Conservation (phyloP, 2,113 vertebrate species). For the Panurus biarmicus region DNA sequence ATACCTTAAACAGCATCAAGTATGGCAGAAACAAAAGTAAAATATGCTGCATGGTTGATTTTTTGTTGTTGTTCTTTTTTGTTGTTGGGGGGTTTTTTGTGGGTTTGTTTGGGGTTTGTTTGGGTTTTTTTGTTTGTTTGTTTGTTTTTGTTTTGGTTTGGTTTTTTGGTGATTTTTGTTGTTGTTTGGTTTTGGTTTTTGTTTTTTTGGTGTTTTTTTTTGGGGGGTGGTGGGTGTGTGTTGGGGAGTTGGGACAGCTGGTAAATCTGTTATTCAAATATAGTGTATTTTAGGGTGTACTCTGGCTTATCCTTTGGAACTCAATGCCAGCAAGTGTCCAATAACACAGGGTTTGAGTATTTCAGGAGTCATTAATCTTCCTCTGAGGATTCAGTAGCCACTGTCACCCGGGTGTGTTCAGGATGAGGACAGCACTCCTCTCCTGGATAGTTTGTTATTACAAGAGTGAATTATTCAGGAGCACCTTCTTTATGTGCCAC, state of each 20-base stretch:
- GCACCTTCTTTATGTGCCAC: neutral
- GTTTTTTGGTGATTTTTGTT: too few species aligned
- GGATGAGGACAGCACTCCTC: neutral
- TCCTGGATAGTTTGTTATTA: neutral
- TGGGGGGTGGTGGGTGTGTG: fast-evolving
- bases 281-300: neutral
- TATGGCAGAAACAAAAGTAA: neutral
- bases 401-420: neutral
- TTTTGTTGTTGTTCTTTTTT: neutral
- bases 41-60: neutral
- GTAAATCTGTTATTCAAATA: neutral
- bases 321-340: neutral
- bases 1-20: neutral
- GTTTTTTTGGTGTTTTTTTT: too few species aligned
- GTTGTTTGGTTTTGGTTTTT: too few species aligned
- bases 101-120: too few species aligned
- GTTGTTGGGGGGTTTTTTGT: too few species aligned
- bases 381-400: neutral
- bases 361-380: neutral
- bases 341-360: neutral
- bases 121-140: too few species aligned
- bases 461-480: neutral
- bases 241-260: neutral
- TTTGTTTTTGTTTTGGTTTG: too few species aligned
- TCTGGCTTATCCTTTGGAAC: neutral